Conservation (phyloP, 2,888 invertebrate genomes). For the Zootermopsis nevadensis region DNA sequence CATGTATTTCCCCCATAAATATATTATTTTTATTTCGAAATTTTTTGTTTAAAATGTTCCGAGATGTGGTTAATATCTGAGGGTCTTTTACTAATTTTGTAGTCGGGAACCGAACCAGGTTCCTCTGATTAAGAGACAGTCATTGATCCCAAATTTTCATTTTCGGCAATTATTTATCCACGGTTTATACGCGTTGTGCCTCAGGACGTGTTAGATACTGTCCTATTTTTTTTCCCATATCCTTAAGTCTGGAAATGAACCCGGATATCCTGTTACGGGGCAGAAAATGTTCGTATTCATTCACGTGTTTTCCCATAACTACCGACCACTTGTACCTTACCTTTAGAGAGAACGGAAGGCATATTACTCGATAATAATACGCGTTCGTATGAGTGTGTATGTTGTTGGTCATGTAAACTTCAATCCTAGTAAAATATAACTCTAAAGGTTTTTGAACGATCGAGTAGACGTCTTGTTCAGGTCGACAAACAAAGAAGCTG, state of each 20-base stretch:
- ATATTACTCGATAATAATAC: slow-evolving; percentile 8
- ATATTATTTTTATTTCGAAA: too few relatives aligned
- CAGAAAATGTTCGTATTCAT: neutral
- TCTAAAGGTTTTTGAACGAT: neutral
- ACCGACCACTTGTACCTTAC: slow-evolving; percentile 2
- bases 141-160: too few relatives aligned
- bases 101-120: too few relatives aligned
- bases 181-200: too few relatives aligned
- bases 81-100: too few relatives aligned
- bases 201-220: too few relatives aligned
- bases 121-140: too few relatives aligned
- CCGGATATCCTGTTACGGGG: neutral
- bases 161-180: too few relatives aligned
- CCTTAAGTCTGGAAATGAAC: neutral
- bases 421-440: slow-evolving; percentile 2
- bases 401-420: slow-evolving; percentile 13
- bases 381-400: neutral
- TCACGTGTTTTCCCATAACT: neutral
- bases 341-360: neutral
- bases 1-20: too few relatives aligned
- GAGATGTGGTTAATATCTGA: too few relatives aligned
- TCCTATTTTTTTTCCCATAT: too few relatives aligned
- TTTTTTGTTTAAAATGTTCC: too few relatives aligned
- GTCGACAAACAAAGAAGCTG: slow-evolving; percentile 36
- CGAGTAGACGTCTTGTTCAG: slow-evolving; percentile 15